Evolutionary conservation across 2,113 vertebrate species (phyloP), one percentile per base, ranked within the genome.

Genomic region (Merops nubicus): DNA sequence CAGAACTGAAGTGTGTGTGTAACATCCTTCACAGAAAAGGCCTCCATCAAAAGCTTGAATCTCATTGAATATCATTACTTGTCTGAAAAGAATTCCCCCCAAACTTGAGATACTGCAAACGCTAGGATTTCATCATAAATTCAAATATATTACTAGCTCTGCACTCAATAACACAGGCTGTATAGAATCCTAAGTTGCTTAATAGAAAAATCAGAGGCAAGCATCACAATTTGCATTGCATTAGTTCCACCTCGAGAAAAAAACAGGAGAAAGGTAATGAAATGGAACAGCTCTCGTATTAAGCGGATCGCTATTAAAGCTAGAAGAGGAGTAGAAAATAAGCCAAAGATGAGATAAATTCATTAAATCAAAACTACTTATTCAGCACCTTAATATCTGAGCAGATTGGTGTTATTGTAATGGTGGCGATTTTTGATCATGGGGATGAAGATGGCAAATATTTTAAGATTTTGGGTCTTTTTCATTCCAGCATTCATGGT

Each of bases 201-300:
- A 83, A 97, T 94, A 97, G 85, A 95, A 96, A 97, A 98, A 91
- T 95, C 95, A 93, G 94, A 97, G 95, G 95, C 95, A 96, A 89
- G 82, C 94, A 88, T 94, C 85, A 65, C 72, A 84, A 98, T 97
- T 96, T 97, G 95, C 93, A 96, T 88, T 87, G 85, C 85, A 97
- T 98, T 97, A 96, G 96, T 97, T 97, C 96, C 94, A 98, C 94
- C 95, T 97, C 96, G 93, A 97, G 95, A 95, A 95, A 97, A 97
- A 97, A 97, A 85, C 72, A 85, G 95, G 93, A 95, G 96, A 87
- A 97, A 97, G 77, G 92, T 98, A 98, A 98, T 97, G 98, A 97
- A 98, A 96, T 20, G 93, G 97, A 98, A 97, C 91, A 95, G 79
- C 93, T 97, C 92, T 95, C 87, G 76, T 95, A 97, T 97, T 96